Evolutionary conservation across 1,140 invertebrate genomes (phyloP).

Genomic region (Trichonephila clavipes): DNA sequence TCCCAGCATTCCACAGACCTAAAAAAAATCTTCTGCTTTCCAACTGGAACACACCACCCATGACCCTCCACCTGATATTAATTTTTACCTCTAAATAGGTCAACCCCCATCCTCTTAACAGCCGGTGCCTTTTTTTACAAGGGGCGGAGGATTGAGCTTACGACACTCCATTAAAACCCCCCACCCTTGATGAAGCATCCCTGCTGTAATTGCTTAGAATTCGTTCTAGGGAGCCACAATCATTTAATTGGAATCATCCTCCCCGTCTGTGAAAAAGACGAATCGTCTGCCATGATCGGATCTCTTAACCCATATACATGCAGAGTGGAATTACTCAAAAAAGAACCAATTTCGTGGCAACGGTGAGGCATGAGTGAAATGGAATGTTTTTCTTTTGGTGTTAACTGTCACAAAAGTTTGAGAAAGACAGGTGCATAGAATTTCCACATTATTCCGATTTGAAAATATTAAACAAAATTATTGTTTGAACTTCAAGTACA

Average conservation of each 20-base stretch:
- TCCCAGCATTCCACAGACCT: too few species aligned
- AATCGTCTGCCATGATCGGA: slow-evolving; percentile 49
- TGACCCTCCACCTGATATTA: slow-evolving; percentile 20
- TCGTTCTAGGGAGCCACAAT: slow-evolving; percentile 25
- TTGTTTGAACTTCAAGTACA: too few species aligned
- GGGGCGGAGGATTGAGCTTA: not conserved
- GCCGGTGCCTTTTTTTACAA: not conserved
- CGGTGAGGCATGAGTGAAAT: not conserved
- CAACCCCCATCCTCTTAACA: not conserved
- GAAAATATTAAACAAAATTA: too few species aligned
- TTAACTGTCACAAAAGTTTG: too few species aligned
- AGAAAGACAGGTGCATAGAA: too few species aligned
- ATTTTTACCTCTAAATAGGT: slow-evolving; percentile 32
- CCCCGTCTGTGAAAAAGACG: slow-evolving; percentile 62
- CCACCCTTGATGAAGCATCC: not conserved
- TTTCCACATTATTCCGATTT: too few species aligned
- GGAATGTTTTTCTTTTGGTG: not conserved
- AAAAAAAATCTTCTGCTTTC: not conserved
- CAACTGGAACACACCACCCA: not conserved
- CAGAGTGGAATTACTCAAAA: not conserved
- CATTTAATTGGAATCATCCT: slow-evolving; percentile 33
- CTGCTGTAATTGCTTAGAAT: slow-evolving; percentile 34
- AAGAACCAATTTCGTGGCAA: not conserved
- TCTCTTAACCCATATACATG: slow-evolving; percentile 31
- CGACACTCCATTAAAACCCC: slow-evolving; percentile 42